These are phyloP conservation scores for Campoplex capitator DNA, from an alignment of 2,888 invertebrate genomes.

Conservation along the genomic window DNA sequence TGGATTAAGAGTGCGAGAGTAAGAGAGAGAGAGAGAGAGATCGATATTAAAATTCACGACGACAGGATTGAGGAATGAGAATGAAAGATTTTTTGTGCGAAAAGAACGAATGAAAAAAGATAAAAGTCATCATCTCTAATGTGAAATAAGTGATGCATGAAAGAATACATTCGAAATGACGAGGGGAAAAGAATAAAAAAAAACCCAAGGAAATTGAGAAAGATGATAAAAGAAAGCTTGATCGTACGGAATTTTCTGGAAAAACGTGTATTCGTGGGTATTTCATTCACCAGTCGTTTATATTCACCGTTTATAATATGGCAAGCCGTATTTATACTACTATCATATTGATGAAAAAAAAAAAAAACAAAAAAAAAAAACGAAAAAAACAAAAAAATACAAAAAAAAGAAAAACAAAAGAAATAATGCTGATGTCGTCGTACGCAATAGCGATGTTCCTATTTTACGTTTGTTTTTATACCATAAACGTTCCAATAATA, in stretches of 20 bases:
- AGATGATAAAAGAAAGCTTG: constrained; percentile 8
- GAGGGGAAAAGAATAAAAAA: background rate
- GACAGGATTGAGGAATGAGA: constrained; percentile 35
- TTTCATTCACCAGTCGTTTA: constrained; percentile 68
- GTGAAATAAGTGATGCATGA: constrained; percentile 24
- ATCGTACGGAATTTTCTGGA: constrained; percentile 35
- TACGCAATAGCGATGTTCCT: constrained; percentile 81
- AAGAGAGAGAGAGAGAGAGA: background rate
- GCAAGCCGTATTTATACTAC: constrained; percentile 69
- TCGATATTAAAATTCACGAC: constrained; percentile 35
- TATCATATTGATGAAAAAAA: constrained; percentile 58
- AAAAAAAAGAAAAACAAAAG: constrained; percentile 20
- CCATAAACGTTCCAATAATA: constrained; percentile 76
- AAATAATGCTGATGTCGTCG: constrained; percentile 75
- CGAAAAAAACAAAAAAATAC: constrained; percentile 38
- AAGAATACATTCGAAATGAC: constrained; percentile 48
- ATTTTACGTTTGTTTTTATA: constrained; percentile 78
- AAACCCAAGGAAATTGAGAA: background rate
- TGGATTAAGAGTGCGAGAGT: too few species aligned
- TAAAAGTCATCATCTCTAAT: constrained; percentile 11
- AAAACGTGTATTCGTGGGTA: constrained; percentile 63
- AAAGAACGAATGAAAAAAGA: background rate
- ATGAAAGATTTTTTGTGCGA: constrained; percentile 6
- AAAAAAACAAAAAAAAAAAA: background rate
- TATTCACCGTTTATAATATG: constrained; percentile 69